Percentiles rank a stretch among this genome's conserved stretches.
Conservation (phyloP, 2,113 vertebrate species). For the Coreoperca whiteheadi region DNA sequence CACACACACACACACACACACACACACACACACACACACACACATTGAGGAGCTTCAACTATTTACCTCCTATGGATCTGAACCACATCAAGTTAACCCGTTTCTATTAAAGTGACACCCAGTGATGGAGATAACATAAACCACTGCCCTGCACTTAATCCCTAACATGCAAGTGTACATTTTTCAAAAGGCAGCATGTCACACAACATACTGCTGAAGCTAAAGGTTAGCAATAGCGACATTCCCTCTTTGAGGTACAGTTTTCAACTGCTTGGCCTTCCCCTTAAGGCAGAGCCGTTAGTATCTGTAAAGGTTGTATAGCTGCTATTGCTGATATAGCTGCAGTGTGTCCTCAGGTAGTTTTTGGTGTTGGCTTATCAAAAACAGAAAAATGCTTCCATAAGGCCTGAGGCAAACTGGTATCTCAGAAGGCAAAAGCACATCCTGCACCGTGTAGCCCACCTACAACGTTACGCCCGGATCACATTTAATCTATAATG, state of each 20-base stretch:
- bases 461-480: not conserved
- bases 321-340: conserved; percentile 10
- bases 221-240: not conserved
- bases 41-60: not conserved
- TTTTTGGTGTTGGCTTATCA: conserved; percentile 36
- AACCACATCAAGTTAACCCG: not conserved
- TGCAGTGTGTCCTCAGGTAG: conserved; percentile 20
- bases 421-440: conserved; percentile 11
- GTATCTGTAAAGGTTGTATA: conserved; percentile 11
- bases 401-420: conserved; percentile 31
- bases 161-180: not conserved
- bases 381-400: conserved; percentile 24
- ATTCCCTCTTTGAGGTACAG: not conserved
- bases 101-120: not conserved
- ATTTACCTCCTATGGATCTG: not conserved
- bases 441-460: not conserved
- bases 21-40: not conserved
- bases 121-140: not conserved
- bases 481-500: conserved; percentile 31
- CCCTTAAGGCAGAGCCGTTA: conserved; percentile 18
- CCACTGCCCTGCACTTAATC: not conserved
- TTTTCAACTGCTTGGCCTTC: not conserved
- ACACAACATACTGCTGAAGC: not conserved
- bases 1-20: not conserved
- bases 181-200: conserved; percentile 10